Conservation (phyloP, 1,140 invertebrate genomes). For the Brachionus koreanus region DNA sequence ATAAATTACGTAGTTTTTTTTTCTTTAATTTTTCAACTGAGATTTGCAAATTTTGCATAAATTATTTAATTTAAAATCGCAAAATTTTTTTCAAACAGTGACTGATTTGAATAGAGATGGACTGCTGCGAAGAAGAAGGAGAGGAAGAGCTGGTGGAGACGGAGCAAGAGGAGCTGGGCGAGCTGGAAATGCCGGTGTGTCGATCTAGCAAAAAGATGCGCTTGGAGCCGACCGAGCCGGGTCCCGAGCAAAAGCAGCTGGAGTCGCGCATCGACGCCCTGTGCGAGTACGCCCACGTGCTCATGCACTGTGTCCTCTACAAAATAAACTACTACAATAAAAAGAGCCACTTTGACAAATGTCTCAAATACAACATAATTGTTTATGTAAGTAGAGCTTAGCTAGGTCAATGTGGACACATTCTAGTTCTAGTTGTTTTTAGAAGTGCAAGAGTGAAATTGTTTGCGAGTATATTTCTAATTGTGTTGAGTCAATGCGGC, state of each 20-base stretch:
- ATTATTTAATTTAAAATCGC: neutral
- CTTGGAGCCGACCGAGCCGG: neutral
- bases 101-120: neutral
- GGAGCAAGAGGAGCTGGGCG: neutral
- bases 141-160: neutral
- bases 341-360: slow-evolving; percentile 21
- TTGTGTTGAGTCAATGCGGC: slow-evolving; percentile 21
- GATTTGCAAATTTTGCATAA: neutral
- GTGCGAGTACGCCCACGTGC: slow-evolving; percentile 1
- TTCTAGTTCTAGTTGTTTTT: neutral
- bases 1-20: neutral
- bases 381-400: slow-evolving; percentile 43
- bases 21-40: neutral
- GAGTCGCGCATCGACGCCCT: neutral
- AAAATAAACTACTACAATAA: slow-evolving; percentile 39
- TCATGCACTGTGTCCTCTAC: slow-evolving; percentile 39
- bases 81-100: neutral
- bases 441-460: slow-evolving; percentile 42
- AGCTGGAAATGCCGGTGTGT: neutral
- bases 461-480: slow-evolving; percentile 37
- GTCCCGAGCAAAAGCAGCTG: neutral
- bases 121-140: neutral
- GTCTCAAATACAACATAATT: slow-evolving; percentile 41
- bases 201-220: neutral
- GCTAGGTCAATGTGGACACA: neutral